phyloP scores from a whole-genome alignment of 2,797 vertebrate genomes.

The Echeneis naucrates region DNA sequence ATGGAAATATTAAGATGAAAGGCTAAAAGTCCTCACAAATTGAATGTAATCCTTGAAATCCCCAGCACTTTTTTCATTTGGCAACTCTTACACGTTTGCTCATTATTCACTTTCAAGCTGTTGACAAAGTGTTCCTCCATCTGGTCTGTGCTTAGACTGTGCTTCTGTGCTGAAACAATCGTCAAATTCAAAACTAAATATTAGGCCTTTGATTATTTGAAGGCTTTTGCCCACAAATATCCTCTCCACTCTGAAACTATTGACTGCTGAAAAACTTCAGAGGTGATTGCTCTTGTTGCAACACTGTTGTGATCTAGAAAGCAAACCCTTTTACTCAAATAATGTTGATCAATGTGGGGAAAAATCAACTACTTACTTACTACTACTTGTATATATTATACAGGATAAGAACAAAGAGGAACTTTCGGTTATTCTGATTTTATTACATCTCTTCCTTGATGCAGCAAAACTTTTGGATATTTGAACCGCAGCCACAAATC shows the following conservation, averaged over 20 bases:
- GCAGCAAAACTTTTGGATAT: neutral
- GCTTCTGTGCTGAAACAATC: slow-evolving; percentile 17
- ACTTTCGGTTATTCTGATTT: neutral
- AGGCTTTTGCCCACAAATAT: slow-evolving; percentile 2
- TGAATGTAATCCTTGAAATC: neutral
- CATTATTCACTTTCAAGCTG: slow-evolving; percentile 14
- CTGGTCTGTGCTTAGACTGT: slow-evolving; percentile 18
- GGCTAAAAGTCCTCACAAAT: slow-evolving; percentile 9
- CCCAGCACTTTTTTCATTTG: slow-evolving; percentile 34
- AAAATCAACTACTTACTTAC: too few species aligned
- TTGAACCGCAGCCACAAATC: too few species aligned
- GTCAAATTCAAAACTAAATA: slow-evolving; percentile 25
- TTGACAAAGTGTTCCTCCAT: neutral
- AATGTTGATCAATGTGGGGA: too few species aligned
- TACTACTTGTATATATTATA: too few species aligned
- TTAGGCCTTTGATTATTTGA: slow-evolving; percentile 25
- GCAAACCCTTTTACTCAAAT: neutral
- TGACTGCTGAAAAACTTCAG: neutral
- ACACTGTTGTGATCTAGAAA: neutral
- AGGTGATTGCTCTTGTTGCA: neutral
- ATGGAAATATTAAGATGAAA: too few species aligned
- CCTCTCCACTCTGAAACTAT: slow-evolving; percentile 8
- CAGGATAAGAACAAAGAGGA: neutral
- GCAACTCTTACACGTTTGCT: slow-evolving; percentile 1
- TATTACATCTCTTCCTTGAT: neutral